Conservation (phyloP, 2,888 invertebrate species). For the Chrysolina oricalcia region DNA sequence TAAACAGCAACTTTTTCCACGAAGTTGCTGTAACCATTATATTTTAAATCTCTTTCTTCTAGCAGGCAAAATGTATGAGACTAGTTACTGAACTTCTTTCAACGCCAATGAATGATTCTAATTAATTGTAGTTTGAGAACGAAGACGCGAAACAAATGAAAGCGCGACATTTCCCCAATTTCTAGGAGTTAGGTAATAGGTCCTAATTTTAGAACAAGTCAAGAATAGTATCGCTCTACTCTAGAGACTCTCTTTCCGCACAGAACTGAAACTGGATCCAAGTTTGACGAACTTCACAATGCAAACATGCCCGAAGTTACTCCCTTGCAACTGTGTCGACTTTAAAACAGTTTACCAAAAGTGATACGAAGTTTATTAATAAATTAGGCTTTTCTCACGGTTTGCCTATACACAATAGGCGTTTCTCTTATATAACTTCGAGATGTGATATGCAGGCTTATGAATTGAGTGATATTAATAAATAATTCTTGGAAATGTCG, state of each 20-base stretch:
- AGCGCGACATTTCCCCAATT: neutral
- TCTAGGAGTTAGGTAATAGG: neutral
- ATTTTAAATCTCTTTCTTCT: no score
- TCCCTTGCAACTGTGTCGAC: constrained; percentile 17
- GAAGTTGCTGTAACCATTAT: no score
- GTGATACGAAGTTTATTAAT: constrained; percentile 27
- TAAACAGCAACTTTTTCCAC: no score
- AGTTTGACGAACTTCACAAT: constrained; percentile 20
- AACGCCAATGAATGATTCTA: no score
- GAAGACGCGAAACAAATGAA: neutral
- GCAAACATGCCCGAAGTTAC: constrained; percentile 27
- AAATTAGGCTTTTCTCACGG: constrained; percentile 27
- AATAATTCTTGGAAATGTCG: neutral
- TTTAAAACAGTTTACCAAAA: constrained; percentile 20
- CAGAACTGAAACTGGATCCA: neutral
- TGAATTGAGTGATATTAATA: neutral
- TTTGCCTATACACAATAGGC: constrained; percentile 23
- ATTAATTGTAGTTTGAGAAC: neutral
- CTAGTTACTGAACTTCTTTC: no score
- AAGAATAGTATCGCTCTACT: constrained; percentile 14
- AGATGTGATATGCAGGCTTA: neutral
- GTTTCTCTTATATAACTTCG: constrained; percentile 11
- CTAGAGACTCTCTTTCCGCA: neutral
- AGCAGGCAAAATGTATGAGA: no score
- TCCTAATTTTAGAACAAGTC: constrained; percentile 13